Evolutionary conservation across 2,113 vertebrate genomes (phyloP), one percentile per base, ranked within the genome.

Genomic region (Catharus bicknelli): DNA sequence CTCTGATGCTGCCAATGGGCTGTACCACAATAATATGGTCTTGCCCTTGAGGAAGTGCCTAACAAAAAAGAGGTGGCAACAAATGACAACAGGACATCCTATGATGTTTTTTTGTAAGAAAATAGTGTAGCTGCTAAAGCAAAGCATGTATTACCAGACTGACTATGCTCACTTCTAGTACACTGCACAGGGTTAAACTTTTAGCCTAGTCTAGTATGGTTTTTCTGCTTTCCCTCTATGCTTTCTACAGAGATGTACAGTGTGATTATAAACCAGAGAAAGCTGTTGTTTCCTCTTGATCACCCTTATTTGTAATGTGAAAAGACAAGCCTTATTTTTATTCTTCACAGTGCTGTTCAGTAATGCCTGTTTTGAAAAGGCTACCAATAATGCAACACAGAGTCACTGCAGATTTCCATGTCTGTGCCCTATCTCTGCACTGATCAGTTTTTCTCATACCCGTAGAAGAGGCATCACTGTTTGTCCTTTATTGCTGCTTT

Each of bases 301-400:
- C 3, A 4, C 29, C 19, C 47, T 85, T 76, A 75, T 79, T 84
- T 68, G 29, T 76, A 89, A 87, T 14, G 62, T 78, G 77, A 84
- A 89, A 84, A 81, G 58, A 84, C 74, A 89, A 93, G 66, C 20
- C 66, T 86, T 73, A 40, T 80, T 95, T 89, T 74, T 91, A 1
- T 87, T 92, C 78, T 87, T 92, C 10, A 5, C 3, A 5, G 16
- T 73, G 47, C 38, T 73, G 34, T 57, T 84, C 68, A 73, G 40
- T 69, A 91, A 79, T 55, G 38, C 14, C 23, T 43, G 16, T 69
- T 92, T 63, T 69, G 78, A 89, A 92, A 93, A 45, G 55, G 48
- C 78, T 82, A 62, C 42, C 66, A 61, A 38, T 84, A 69, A 88
- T 10, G 40, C 0, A 0, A 42, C 42, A 38, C 15, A 61, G 25